phyloP scores from a whole-genome alignment of 2,888 invertebrate genomes.

The Drosophila yooni region DNA sequence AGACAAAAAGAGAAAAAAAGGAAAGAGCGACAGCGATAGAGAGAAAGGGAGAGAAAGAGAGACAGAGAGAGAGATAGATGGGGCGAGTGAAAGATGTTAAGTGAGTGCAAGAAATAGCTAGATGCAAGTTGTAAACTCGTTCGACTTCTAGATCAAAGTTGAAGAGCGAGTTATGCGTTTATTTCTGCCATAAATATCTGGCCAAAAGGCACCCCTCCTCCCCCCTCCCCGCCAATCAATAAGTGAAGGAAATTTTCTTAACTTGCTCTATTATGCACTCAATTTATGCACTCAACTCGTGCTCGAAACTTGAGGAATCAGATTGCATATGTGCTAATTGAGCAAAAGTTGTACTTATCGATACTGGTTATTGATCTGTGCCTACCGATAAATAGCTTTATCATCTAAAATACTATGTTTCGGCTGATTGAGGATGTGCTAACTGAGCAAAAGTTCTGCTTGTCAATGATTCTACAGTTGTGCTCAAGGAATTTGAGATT shows the following conservation, averaged over 20 bases:
- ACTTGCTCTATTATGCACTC: conserved; percentile 6
- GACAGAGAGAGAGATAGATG: background rate
- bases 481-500: background rate
- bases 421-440: background rate
- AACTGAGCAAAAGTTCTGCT: no score
- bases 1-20: background rate
- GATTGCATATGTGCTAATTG: conserved; percentile 4
- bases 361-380: background rate
- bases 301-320: conserved; percentile 1
- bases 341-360: background rate
- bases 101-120: conserved; percentile 18
- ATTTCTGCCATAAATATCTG: conserved; percentile 13
- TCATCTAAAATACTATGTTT: background rate
- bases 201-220: background rate
- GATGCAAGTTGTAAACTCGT: conserved; percentile 33
- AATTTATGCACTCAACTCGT: conserved; percentile 11
- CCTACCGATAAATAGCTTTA: conserved; percentile 2
- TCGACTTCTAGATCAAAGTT: conserved; percentile 40
- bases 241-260: background rate
- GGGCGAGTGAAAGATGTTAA: background rate
- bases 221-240: background rate
- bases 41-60: background rate
- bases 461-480: background rate
- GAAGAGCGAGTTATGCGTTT: conserved; percentile 40
- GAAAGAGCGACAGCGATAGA: background rate